Evolutionary conservation across 2,888 invertebrate species (phyloP).

Genomic region (Lasiommata megera): DNA sequence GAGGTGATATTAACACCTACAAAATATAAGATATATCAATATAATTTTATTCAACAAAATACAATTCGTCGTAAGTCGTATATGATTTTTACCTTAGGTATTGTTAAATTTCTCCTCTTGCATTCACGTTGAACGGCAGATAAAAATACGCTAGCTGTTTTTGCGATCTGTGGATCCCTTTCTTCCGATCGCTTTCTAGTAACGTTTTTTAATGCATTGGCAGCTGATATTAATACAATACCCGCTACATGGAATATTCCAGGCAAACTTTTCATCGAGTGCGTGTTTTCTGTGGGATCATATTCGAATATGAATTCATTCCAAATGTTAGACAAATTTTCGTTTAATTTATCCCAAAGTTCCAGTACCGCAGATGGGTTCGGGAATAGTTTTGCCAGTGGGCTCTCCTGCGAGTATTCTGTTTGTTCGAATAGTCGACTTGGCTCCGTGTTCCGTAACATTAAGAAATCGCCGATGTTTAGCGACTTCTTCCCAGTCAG

Average conservation of each 20-base stretch:
- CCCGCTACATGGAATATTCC: constrained; percentile 83
- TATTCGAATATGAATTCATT: constrained; percentile 90
- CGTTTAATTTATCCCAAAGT: constrained; percentile 84
- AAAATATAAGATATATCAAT: constrained; percentile 34
- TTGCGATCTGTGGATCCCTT: constrained; percentile 50
- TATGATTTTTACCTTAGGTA: constrained; percentile 55
- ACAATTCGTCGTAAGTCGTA: background rate
- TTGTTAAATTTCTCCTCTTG: constrained; percentile 62
- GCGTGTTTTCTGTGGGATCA: constrained; percentile 88
- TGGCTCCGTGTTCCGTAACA: constrained; percentile 75
- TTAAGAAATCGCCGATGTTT: constrained; percentile 87
- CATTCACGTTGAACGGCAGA: constrained; percentile 62
- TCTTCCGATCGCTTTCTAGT: constrained; percentile 72
- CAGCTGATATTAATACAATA: constrained; percentile 83
- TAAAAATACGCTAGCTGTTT: constrained; percentile 70
- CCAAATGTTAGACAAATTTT: constrained; percentile 87
- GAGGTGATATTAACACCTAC: constrained; percentile 65
- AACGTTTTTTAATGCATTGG: constrained; percentile 83
- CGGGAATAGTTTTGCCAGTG: constrained; percentile 78
- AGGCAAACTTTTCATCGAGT: constrained; percentile 82
- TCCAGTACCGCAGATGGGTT: constrained; percentile 84
- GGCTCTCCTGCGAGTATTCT: constrained; percentile 63
- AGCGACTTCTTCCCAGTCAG: constrained; percentile 86
- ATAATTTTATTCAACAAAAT: background rate
- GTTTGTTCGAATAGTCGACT: constrained; percentile 51